Base-by-base conservation (phyloP, 2,888 invertebrate species). In the Iselma pallidipennis region DNA sequence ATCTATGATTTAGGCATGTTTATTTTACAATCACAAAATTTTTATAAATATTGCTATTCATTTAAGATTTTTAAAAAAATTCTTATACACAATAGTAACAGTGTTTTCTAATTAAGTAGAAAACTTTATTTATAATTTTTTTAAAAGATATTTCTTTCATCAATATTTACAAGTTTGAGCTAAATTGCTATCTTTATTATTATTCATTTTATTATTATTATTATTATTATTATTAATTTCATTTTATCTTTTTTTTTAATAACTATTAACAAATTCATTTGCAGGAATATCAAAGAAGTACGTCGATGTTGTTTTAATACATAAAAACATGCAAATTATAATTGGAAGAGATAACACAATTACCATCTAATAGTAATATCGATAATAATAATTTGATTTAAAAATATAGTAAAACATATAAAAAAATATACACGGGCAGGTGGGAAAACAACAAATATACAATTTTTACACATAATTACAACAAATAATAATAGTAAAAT, bases 11-110 rank as follows among this genome's bases (percentile, higher is more conserved):
- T 75, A 76, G 75, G 76, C 75, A 72, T 74, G 67, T 74, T 74
- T 75, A 76, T 80, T 78, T 80, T 81, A 81, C 80, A 81, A 81
- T 81, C 81, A 81, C 81, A 81, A 80, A 80, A 76, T 76, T 80
- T n/a, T 79, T 80, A 80, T 81, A 81, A 81, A 81, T 81, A 81
- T 81, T 81, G 81, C 81, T 81, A 81, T 81, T 76, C 73, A 74
- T 79, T 75, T 78, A 80, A 80, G 80, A 76, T 45, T 37, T 42
- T 81, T 79, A 80, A 81, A 80, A 79, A 81, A 80, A 73, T 69
- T 69, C 69, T 78, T 78, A 75, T 79, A 78, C 78, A 79, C 76
- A 78, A 76, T 79, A 79, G 74, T 79, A 79, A 78, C 79, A 80
- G 77, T 79, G 76, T 76, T 76, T 77, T 78, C 79, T 78, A 79